These are phyloP conservation scores for Spodoptera frugiperda DNA, from an alignment of 1,140 invertebrate genomes.

Conservation along the genomic window DNA sequence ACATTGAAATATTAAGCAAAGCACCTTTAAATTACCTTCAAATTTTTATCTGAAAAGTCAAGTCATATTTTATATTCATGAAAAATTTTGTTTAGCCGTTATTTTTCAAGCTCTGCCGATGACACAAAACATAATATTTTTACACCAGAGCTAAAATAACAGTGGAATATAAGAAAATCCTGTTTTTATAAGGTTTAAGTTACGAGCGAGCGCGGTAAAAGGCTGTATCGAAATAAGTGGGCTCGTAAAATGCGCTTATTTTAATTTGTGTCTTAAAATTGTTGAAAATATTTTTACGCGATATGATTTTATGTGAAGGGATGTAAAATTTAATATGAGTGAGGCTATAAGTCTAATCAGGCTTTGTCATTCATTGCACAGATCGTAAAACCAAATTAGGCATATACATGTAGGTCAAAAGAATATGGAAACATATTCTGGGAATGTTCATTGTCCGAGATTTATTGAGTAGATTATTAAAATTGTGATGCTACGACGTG, in stretches of 20 bases:
- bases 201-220: constrained; percentile 5
- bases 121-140: constrained; percentile 43
- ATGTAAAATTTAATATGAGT: constrained; percentile 1
- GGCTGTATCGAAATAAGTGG: background rate
- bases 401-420: no score
- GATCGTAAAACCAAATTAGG: no score
- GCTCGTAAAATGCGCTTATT: constrained; percentile 7
- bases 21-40: background rate
- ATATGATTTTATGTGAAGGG: background rate
- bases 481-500: no score
- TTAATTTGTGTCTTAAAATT: constrained; percentile 23
- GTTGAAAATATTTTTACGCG: constrained; percentile 8
- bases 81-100: constrained; percentile 12
- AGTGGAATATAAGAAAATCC: constrained; percentile 41
- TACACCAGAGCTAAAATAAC: constrained; percentile 40
- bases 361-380: background rate
- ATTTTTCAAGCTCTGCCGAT: constrained; percentile 38
- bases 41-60: background rate
- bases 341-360: background rate
- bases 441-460: background rate
- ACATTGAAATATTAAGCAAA: background rate
- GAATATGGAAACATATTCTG: background rate
- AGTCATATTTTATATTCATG: constrained; percentile 30
- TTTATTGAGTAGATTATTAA: background rate
- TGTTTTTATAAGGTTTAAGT: constrained; percentile 30